phyloP scores from a whole-genome alignment of 2,888 invertebrate genomes.

The Cephus pulcher region DNA sequence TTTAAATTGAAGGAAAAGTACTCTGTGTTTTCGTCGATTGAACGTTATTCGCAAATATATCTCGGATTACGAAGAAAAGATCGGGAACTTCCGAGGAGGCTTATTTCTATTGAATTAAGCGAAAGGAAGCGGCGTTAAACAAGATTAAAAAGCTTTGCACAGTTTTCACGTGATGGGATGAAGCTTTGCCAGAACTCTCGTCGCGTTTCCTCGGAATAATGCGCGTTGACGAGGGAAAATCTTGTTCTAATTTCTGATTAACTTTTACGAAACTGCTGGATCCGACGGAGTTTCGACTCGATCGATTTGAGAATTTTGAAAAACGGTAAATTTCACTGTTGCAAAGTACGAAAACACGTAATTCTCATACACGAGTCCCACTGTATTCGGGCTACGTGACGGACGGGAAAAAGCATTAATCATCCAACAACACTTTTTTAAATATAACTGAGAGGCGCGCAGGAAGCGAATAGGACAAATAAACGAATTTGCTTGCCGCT shows the following conservation, averaged over 20 bases:
- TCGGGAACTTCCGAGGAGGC: not conserved
- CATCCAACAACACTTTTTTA: not conserved
- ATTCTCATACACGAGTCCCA: not conserved
- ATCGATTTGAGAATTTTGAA: too few species aligned
- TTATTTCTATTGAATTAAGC: not conserved
- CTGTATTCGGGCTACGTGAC: not conserved
- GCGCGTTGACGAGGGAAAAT: not conserved
- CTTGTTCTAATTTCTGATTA: too few species aligned
- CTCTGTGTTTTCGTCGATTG: not conserved
- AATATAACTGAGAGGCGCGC: not conserved
- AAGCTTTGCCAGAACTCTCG: too few species aligned
- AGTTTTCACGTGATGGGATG: not conserved
- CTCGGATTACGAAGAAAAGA: not conserved
- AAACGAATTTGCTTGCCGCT: not conserved
- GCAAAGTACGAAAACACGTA: not conserved
- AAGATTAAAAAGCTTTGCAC: not conserved
- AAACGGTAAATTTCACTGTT: too few species aligned
- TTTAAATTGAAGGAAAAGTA: too few species aligned
- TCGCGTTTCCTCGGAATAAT: too few species aligned
- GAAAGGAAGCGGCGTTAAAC: not conserved
- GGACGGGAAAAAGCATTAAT: not conserved
- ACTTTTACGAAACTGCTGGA: not conserved
- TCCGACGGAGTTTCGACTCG: not conserved
- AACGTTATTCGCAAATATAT: not conserved
- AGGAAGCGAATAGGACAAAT: not conserved